Percentiles rank a stretch among this genome's conserved stretches.
These are phyloP conservation scores for Nansenia antarctica DNA, from an alignment of 2,113 vertebrate species.

Conservation along the genomic window DNA sequence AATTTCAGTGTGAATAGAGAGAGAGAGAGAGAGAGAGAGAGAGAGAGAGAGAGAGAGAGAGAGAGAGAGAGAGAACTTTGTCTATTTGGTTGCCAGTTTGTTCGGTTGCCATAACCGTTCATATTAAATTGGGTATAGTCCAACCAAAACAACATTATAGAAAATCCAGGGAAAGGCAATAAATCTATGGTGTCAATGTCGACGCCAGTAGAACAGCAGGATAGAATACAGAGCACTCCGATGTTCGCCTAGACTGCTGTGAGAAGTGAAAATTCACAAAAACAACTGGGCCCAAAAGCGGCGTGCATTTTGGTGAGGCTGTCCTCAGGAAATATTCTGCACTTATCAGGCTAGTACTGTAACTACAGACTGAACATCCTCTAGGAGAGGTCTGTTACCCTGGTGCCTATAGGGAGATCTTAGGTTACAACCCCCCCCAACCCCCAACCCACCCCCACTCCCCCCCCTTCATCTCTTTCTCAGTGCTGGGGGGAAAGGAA, in stretches of 20 bases:
- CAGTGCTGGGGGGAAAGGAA: too few relatives aligned
- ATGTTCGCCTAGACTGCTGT: background rate
- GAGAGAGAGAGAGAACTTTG: too few relatives aligned
- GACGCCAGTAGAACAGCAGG: background rate
- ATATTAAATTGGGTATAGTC: background rate
- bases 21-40: too few relatives aligned
- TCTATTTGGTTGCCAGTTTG: too few relatives aligned
- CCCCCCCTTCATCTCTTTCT: too few relatives aligned
- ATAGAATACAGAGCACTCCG: background rate
- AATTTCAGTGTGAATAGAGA: too few relatives aligned
- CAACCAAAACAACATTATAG: background rate
- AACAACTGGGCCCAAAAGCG: background rate
- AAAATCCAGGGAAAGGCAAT: background rate
- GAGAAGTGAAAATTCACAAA: too few relatives aligned
- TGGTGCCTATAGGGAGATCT: background rate
- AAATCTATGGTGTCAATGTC: background rate
- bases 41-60: too few relatives aligned
- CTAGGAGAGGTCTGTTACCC: slow-evolving; percentile 23
- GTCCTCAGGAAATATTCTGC: background rate
- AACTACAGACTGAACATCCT: slow-evolving; percentile 13
- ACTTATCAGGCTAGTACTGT: background rate
- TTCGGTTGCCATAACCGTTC: background rate
- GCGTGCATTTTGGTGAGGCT: background rate
- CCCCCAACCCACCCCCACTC: background rate
- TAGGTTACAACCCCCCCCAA: background rate